Base-by-base conservation (phyloP, 1,140 invertebrate genomes). In the Diorhabda carinulata region DNA sequence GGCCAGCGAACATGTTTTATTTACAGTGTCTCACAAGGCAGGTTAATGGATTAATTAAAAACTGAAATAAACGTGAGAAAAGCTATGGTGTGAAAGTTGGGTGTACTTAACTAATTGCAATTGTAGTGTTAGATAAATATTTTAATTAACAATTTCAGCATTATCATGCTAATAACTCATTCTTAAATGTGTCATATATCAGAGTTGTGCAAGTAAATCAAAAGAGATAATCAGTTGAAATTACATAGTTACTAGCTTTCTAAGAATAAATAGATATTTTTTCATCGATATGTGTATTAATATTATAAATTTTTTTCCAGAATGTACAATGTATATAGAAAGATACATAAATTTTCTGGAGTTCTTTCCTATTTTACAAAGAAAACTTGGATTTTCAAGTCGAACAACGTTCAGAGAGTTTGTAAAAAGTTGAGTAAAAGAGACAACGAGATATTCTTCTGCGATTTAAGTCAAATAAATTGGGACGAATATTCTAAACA, bases 361-460 rank as follows among this genome's bases (percentile, higher is more conserved):
- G 87, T 90, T 0, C 82, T 95, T 10, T 85, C 89, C 8, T 91
- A 89, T 74, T 96, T 96, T 80, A 88, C 86, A 40, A 87, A 85
- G 2, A 79, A 83, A 47, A 86, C 91, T 73, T 94, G 93, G 87
- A 78, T 82, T 2, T 94, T 92, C 79, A 82, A 85, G 40, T 90
- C 89, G 70, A 78, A 86, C 43, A 89, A 91, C 78, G 81, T 91
- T 0, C 76, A 84, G 61, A 77, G 75, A 10, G 76, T 94, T 43
- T 87, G 86, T 82, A 69, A 81, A 1, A 78, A 81, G 44, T 81
- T 93, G 76, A 76, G 84, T 9, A 70, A 79, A 2, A 79, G 83
- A 45, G 92, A 94, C 76, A 83, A 83, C 66, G 69, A 78, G 62
- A 71, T 89, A 64, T 94, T 92, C 76, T 85, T 86, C 58, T 92